Percentiles rank a stretch among this genome's conserved stretches.
phyloP scores from a whole-genome alignment of 2,797 vertebrate genomes.

The Discoglossus pictus region DNA sequence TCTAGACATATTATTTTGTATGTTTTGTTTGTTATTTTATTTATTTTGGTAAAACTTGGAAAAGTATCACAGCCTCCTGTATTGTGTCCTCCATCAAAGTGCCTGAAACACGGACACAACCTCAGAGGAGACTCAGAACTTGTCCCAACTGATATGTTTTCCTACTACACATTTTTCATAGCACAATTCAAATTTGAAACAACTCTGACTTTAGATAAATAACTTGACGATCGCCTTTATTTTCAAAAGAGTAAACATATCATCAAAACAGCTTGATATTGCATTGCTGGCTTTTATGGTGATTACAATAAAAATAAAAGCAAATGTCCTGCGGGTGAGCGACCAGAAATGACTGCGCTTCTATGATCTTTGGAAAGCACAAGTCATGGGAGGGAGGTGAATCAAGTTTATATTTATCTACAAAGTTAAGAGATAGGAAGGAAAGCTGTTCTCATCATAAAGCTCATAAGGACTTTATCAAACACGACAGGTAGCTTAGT shows the following conservation, averaged over 20 bases:
- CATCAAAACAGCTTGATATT: conserved; percentile 12
- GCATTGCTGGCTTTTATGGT: conserved; percentile 2
- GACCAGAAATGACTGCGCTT: conserved; percentile 15
- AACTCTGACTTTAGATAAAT: too few relatives aligned
- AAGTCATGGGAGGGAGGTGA: conserved; percentile 6
- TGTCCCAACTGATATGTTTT: too few relatives aligned
- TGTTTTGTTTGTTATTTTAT: too few relatives aligned
- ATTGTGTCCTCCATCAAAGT: too few relatives aligned
- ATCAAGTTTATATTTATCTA: conserved; percentile 8
- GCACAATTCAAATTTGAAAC: too few relatives aligned
- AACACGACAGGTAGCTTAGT: conserved; percentile 7
- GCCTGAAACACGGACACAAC: too few relatives aligned
- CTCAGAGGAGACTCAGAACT: too few relatives aligned
- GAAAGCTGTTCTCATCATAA: conserved; percentile 2
- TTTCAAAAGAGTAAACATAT: conserved; percentile 5
- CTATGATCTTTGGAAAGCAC: conserved; percentile 20
- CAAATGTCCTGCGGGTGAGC: conserved; percentile 2
- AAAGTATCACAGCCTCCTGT: too few relatives aligned
- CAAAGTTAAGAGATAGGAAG: conserved; percentile 6
- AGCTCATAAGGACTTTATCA: conserved; percentile 28
- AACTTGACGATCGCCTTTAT: too few relatives aligned
- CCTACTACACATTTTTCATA: too few relatives aligned
- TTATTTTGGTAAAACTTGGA: too few relatives aligned
- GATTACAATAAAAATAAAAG: conserved; percentile 19
- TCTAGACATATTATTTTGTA: too few relatives aligned